Evolutionary conservation across 2,797 vertebrate genomes (phyloP).

Genomic region (Acanthurus lineatus): DNA sequence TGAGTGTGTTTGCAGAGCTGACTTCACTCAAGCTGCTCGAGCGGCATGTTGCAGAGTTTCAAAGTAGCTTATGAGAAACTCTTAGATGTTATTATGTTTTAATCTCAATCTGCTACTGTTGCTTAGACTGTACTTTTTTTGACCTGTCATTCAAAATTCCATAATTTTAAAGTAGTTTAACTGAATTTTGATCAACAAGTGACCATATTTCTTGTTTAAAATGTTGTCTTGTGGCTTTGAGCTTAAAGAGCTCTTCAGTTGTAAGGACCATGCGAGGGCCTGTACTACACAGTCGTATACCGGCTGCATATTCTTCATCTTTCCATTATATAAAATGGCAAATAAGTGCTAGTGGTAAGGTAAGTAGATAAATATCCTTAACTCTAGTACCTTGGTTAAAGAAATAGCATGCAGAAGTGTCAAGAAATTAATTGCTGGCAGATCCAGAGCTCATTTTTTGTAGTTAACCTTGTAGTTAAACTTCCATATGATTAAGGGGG

Average conservation of each 20-base stretch:
- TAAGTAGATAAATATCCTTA: neutral
- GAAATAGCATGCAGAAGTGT: slow-evolving; percentile 2
- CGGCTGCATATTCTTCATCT: neutral
- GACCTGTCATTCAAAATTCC: slow-evolving; percentile 9
- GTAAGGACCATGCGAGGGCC: neutral
- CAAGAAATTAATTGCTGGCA: slow-evolving; percentile 8
- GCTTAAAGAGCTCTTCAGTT: slow-evolving; percentile 7
- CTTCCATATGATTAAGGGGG: neutral
- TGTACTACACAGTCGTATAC: neutral
- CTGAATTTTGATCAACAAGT: slow-evolving; percentile 1
- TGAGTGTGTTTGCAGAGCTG: slow-evolving; percentile 25
- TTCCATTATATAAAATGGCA: neutral
- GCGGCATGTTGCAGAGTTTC: slow-evolving; percentile 23
- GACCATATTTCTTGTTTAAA: neutral
- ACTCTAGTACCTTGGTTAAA: neutral
- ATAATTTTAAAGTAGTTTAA: slow-evolving; percentile 5
- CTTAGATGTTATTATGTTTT: slow-evolving; percentile 5
- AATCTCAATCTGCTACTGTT: slow-evolving; percentile 39
- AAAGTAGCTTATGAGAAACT: slow-evolving; percentile 5
- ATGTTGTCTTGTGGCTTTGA: neutral
- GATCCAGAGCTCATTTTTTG: slow-evolving; percentile 18
- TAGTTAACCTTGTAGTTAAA: slow-evolving; percentile 20
- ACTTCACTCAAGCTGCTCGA: slow-evolving; percentile 35
- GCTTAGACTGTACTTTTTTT: slow-evolving; percentile 2
- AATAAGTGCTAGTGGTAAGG: neutral